phyloP scores from a whole-genome alignment of 1,140 invertebrate species.

The Coelopa frigida region DNA sequence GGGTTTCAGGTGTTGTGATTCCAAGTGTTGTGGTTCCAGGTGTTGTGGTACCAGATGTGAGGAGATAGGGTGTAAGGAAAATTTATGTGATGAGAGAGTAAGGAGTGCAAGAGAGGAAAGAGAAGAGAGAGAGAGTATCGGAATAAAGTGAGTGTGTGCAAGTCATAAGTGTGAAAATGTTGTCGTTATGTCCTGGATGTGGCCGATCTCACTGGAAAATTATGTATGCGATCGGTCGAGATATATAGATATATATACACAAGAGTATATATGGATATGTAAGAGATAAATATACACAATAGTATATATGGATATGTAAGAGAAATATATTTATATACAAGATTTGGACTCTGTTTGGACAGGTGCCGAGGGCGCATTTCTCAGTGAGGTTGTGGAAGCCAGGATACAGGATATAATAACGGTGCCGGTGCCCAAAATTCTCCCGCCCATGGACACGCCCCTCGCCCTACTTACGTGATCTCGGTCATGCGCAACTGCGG shows the following conservation, averaged over 20 bases:
- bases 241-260: constrained; percentile 1
- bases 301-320: constrained; percentile 7
- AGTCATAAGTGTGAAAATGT: constrained; percentile 13
- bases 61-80: constrained; percentile 11
- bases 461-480: constrained; percentile 74
- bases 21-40: constrained; percentile 15
- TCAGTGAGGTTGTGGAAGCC: no score
- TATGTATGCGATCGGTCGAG: not conserved
- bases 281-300: constrained; percentile 4
- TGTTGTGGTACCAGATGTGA: constrained; percentile 12
- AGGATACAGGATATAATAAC: no score
- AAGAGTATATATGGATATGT: constrained; percentile 3
- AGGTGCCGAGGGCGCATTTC: no score
- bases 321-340: no score
- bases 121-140: no score
- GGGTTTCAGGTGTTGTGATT: no score
- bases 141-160: not conserved
- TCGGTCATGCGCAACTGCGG: constrained; percentile 91
- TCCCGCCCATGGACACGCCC: no score
- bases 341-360: no score
- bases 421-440: no score
- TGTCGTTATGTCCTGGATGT: constrained; percentile 12
- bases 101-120: no score
- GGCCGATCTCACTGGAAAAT: no score
- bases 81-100: no score